phyloP scores from a whole-genome alignment of 1,140 invertebrate species.

The Yoshiicerus persimilis region DNA sequence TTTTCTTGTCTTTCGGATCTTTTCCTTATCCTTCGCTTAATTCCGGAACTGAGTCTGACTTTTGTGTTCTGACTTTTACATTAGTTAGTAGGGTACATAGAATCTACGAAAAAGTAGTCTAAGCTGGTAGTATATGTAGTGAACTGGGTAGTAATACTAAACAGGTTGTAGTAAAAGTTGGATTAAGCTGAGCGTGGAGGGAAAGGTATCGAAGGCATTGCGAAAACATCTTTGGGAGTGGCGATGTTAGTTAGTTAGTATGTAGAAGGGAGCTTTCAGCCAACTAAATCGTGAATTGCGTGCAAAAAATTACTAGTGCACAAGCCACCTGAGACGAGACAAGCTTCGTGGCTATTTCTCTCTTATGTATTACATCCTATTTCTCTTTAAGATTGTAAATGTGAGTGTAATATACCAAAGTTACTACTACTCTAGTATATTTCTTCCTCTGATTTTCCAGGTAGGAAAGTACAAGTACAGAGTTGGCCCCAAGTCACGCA shows the following conservation, averaged over 20 bases:
- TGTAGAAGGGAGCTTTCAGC: slow-evolving; percentile 25
- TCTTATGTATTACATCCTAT: not conserved
- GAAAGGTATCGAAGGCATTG: not conserved
- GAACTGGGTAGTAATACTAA: not conserved
- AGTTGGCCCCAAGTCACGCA: not conserved
- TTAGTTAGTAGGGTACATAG: not conserved
- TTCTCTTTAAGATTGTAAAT: not conserved
- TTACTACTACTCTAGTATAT: not conserved
- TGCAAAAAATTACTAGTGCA: slow-evolving; percentile 37
- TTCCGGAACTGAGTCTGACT: not conserved
- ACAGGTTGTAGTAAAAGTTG: not conserved
- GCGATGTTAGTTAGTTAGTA: slow-evolving; percentile 25
- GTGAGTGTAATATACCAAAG: not conserved
- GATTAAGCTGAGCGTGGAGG: not conserved
- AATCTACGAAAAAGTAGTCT: not conserved
- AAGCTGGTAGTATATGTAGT: not conserved
- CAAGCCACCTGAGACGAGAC: slow-evolving; percentile 24
- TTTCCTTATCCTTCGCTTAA: not conserved
- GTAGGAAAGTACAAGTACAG: too few relatives aligned
- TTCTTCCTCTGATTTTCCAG: not conserved
- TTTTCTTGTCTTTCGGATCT: not conserved
- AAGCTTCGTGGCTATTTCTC: not conserved
- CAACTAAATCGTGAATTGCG: slow-evolving; percentile 37
- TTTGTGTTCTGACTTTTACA: not conserved
- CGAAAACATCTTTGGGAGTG: not conserved